These are phyloP conservation scores for Thumatha senex DNA, from an alignment of 2,888 invertebrate genomes.

Conservation along the genomic window DNA sequence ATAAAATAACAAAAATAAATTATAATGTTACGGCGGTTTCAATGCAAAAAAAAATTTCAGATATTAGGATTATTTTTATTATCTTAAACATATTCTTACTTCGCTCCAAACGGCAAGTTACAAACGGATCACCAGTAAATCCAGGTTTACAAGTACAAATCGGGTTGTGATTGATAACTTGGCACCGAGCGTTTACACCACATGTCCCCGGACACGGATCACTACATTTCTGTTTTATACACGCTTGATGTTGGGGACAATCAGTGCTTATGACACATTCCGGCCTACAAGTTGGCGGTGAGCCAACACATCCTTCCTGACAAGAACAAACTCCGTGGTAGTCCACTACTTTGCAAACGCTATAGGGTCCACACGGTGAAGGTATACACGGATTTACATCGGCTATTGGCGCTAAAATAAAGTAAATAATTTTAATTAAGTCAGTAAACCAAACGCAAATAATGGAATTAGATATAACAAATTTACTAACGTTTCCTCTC, in stretches of 20 bases:
- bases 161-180: conserved; percentile 90
- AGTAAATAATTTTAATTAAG: conserved; percentile 11
- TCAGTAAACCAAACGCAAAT: background rate
- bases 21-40: conserved; percentile 10
- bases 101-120: conserved; percentile 86
- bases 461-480: conserved; percentile 6
- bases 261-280: conserved; percentile 91
- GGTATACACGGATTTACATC: conserved; percentile 87
- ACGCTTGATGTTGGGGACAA: conserved; percentile 88
- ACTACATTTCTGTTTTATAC: conserved; percentile 88
- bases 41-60: conserved; percentile 21
- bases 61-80: conserved; percentile 25
- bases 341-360: conserved; percentile 88
- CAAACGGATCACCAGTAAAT: conserved; percentile 92
- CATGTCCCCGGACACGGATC: conserved; percentile 91
- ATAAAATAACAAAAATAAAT: conserved; percentile 16
- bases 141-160: conserved; percentile 90
- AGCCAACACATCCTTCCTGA: conserved; percentile 88
- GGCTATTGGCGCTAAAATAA: conserved; percentile 66
- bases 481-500: conserved; percentile 69
- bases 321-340: conserved; percentile 92
- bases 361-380: conserved; percentile 91
- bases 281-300: conserved; percentile 89
- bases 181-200: conserved; percentile 88
- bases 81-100: conserved; percentile 71